phyloP scores from a whole-genome alignment of 2,888 invertebrate species.

The Unio delphinus region DNA sequence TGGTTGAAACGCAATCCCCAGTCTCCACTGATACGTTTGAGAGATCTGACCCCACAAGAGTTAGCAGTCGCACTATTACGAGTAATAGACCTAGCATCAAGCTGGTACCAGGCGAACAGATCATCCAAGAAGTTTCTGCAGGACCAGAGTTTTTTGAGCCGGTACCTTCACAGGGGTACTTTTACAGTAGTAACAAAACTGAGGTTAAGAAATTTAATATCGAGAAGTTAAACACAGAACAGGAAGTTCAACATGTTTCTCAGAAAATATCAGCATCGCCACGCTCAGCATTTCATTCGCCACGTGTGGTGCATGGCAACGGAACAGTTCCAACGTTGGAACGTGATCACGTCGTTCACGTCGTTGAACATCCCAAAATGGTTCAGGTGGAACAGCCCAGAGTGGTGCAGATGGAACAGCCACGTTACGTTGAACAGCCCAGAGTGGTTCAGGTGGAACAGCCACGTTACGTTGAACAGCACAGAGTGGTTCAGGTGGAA shows the following conservation, averaged over 20 bases:
- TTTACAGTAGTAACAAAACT: constrained; percentile 57
- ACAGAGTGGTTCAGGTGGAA: neutral
- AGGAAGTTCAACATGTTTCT: constrained; percentile 1
- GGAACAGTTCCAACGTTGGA: too few relatives aligned
- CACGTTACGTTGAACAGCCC: constrained; percentile 1
- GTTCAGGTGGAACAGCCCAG: neutral
- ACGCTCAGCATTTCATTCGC: too few relatives aligned
- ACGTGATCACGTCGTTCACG: too few relatives aligned
- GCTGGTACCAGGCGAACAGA: constrained; percentile 41
- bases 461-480: constrained; percentile 3
- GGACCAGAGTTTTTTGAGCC: constrained; percentile 61
- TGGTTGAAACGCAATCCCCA: too few relatives aligned
- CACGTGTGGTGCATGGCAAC: too few relatives aligned
- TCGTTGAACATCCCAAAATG: neutral
- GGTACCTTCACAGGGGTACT: constrained; percentile 62
- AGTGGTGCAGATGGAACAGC: neutral
- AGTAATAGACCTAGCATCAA: constrained; percentile 23
- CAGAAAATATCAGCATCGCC: too few relatives aligned
- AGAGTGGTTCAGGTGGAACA: neutral
- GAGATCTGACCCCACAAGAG: neutral
- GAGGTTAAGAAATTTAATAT: constrained; percentile 63
- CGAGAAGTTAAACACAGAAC: constrained; percentile 30
- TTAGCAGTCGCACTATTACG: constrained; percentile 7
- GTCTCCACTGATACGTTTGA: neutral
- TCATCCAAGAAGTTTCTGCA: constrained; percentile 23